Evolutionary conservation across 2,797 vertebrate species (phyloP).

Genomic region (Parotocinclus haroldoi): DNA sequence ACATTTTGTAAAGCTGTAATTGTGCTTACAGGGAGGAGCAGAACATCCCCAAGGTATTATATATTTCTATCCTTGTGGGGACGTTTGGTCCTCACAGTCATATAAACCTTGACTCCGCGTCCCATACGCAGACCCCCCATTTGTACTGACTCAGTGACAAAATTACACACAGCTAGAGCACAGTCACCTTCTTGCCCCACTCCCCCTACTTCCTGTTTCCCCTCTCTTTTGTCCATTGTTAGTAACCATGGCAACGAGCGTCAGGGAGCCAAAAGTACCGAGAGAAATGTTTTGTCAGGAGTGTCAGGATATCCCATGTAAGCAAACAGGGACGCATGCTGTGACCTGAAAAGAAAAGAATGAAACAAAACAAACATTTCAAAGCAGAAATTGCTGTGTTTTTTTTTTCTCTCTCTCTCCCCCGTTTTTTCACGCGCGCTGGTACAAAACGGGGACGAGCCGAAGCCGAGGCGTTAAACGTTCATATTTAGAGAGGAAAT

Average conservation of each 20-base stretch:
- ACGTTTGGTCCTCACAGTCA: too few relatives aligned
- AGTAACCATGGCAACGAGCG: conserved; percentile 53
- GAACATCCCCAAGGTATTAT: too few relatives aligned
- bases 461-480: conserved; percentile 31
- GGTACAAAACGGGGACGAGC: conserved; percentile 1
- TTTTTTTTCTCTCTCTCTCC: not conserved
- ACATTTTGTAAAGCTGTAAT: too few relatives aligned
- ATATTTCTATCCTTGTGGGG: too few relatives aligned
- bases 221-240: conserved; percentile 41
- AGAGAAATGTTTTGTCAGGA: conserved; percentile 46
- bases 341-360: conserved; percentile 9
- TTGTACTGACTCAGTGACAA: conserved; percentile 33
- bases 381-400: not conserved
- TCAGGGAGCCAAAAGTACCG: conserved; percentile 49
- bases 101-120: not conserved
- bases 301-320: conserved; percentile 42
- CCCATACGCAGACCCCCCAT: conserved; percentile 12
- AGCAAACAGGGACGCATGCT: conserved; percentile 24
- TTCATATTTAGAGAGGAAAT: conserved; percentile 38
- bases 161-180: conserved; percentile 41
- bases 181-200: conserved; percentile 29
- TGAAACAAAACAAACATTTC: conserved; percentile 6
- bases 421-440: not conserved
- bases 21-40: too few relatives aligned
- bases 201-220: conserved; percentile 39